Evolutionary conservation across 2,797 vertebrate species (phyloP).

Genomic region (Protosalanx chinensis): DNA sequence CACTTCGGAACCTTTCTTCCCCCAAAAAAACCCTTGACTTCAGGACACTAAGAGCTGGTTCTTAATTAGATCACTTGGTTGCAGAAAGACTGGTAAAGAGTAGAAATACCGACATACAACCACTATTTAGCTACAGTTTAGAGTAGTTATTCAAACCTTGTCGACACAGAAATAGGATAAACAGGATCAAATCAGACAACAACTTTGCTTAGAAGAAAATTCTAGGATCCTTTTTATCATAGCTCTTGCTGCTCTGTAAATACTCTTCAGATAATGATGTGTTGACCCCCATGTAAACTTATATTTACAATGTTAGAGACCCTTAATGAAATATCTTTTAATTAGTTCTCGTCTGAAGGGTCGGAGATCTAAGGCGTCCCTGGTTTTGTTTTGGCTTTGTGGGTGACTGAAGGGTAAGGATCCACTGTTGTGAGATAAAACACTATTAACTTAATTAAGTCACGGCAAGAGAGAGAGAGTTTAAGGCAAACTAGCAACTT

Average conservation of each 20-base stretch:
- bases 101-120: constrained; percentile 30
- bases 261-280: constrained; percentile 77
- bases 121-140: constrained; percentile 37
- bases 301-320: constrained; percentile 78
- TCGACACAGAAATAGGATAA: constrained; percentile 46
- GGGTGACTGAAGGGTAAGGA: constrained; percentile 74
- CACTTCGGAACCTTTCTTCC: constrained; percentile 10
- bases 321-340: constrained; percentile 81
- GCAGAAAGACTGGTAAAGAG: constrained; percentile 33
- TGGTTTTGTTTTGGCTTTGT: constrained; percentile 72
- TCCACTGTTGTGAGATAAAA: constrained; percentile 70
- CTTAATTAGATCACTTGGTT: constrained; percentile 35
- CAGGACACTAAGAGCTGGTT: constrained; percentile 19
- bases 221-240: constrained; percentile 58
- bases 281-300: constrained; percentile 80
- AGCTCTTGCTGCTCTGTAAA: constrained; percentile 72
- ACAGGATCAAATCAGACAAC: constrained; percentile 47
- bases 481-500: constrained; percentile 46
- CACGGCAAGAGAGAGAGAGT: constrained; percentile 54
- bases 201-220: constrained; percentile 58
- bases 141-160: constrained; percentile 48
- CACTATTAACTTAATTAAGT: constrained; percentile 75
- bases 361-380: constrained; percentile 68
- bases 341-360: constrained; percentile 75
- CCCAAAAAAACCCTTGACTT: neutral